A percentile compares a stretch with the other conserved stretches of the same genome.
Conservation (phyloP, 1,140 invertebrate species). For the Drosophila trapezifrons region DNA sequence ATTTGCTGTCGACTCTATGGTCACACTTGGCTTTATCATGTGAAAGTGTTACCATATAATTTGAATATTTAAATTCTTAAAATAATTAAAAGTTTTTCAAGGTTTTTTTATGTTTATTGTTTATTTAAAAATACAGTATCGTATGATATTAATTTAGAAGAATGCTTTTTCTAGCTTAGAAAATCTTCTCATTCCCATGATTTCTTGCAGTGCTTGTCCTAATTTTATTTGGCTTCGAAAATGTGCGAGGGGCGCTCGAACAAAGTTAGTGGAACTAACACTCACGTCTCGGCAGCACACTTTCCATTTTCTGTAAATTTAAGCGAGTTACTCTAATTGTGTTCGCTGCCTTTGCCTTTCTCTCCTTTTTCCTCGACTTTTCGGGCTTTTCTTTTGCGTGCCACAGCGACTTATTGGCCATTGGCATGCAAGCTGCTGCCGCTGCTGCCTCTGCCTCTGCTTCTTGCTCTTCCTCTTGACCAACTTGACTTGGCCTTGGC, state of each 20-base stretch:
- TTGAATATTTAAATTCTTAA: background rate
- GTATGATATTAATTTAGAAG: too few species aligned
- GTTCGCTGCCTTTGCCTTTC: conserved; percentile 43
- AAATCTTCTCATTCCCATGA: too few species aligned
- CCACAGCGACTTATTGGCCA: conserved; percentile 72
- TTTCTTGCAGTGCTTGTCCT: conserved; percentile 21
- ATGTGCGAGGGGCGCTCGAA: conserved; percentile 31
- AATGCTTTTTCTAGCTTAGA: too few species aligned
- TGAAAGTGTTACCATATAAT: too few species aligned
- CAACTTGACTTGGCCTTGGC: conserved; percentile 69
- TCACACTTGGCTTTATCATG: background rate
- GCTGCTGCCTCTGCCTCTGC: conserved; percentile 9
- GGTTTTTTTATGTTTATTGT: too few species aligned
- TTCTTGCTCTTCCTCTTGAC: conserved; percentile 44
- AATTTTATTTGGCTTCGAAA: conserved; percentile 59
- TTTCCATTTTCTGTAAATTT: conserved; percentile 63
- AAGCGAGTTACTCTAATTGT: conserved; percentile 60
- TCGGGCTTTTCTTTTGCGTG: conserved; percentile 57
- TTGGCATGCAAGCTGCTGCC: conserved; percentile 70
- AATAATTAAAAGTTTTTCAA: background rate
- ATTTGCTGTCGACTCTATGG: too few species aligned
- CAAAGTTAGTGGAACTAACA: conserved; percentile 54
- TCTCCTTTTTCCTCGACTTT: conserved; percentile 25
- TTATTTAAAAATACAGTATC: too few species aligned
- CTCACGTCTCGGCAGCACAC: conserved; percentile 47